These are phyloP conservation scores for Dasypus novemcinctus DNA, from an alignment of 2,113 vertebrate genomes.

Conservation along the genomic window DNA sequence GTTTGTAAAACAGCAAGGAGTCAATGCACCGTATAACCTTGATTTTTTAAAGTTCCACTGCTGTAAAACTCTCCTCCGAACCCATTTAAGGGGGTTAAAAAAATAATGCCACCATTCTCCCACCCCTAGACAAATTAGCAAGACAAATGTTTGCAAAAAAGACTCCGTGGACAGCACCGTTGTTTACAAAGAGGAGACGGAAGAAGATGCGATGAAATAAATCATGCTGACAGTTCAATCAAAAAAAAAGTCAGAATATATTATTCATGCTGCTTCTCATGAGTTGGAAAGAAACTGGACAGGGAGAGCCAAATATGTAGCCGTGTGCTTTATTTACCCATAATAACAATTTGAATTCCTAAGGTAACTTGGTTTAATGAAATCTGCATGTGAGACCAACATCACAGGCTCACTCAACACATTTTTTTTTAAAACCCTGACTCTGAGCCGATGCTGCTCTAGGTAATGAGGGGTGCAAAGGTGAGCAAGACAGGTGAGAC, in stretches of 20 bases:
- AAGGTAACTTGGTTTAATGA: slow-evolving; percentile 19
- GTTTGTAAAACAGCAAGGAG: slow-evolving; percentile 59
- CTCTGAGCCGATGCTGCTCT: neutral
- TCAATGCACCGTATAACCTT: slow-evolving; percentile 49
- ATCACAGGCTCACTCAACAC: neutral
- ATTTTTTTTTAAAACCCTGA: neutral
- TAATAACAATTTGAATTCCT: slow-evolving; percentile 45
- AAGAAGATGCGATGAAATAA: slow-evolving; percentile 72
- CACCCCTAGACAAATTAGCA: slow-evolving; percentile 73
- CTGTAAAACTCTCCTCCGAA: slow-evolving; percentile 12
- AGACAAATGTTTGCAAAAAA: slow-evolving; percentile 73
- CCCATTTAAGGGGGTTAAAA: slow-evolving; percentile 35
- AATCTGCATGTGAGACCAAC: slow-evolving; percentile 30
- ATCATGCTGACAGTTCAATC: slow-evolving; percentile 78
- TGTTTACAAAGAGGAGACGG: slow-evolving; percentile 69
- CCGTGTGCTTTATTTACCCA: slow-evolving; percentile 62
- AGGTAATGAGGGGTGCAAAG: neutral
- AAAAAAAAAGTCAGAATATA: slow-evolving; percentile 75
- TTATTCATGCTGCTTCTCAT: slow-evolving; percentile 72
- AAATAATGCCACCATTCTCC: slow-evolving; percentile 36
- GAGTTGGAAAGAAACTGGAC: slow-evolving; percentile 70
- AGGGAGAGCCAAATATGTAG: slow-evolving; percentile 52
- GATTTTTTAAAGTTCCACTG: slow-evolving; percentile 1
- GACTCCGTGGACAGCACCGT: slow-evolving; percentile 52
- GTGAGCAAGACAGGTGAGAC: neutral